Evolutionary conservation across 2,888 invertebrate species (phyloP), one percentile per base, ranked within the genome.

Genomic region (Dastarcus helophoroides): DNA sequence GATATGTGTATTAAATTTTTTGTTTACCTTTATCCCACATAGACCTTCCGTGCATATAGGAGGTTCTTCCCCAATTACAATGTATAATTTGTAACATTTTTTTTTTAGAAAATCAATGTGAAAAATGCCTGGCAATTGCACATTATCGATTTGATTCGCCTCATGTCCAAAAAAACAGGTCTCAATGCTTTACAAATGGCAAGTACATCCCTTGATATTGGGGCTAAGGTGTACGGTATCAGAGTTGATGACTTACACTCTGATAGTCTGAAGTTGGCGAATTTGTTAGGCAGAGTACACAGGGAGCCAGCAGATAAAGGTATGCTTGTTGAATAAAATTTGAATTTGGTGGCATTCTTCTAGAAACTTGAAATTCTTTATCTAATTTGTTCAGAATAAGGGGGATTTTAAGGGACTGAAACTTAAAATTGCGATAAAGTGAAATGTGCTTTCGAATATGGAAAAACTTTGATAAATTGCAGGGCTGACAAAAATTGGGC

Each of bases 111-210:
- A 76, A 81, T 93, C 43, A 89, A 75, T 48, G 68, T 74, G 27
- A 86, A 88, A 53, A 91, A 91, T 68, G 91, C 88, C 0, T 93
- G 91, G 73, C 79, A 75, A 39, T 63, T 90, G 2, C 79, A 84
- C 40, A 67, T 91, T 26, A 90, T 91, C 46, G 90, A 93, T 54
- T 81, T 82, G 44, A 75, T 91, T 70, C 70, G 78, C 0, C 75
- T 76, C 11, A 70, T 89, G 64, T 54, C 88, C n/a, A 67, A 71
- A 22, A 72, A 76, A 29, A 76, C 77, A 48, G 67, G 70, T 2
- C 72, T 77, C 4, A 77, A 79, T 35, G 73, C 75, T 48, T 65
- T 82, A 28, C 76, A 85, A 70, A 76, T 85, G 7, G 89, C 85
- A 2, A 82, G 86, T 26, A 80, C 81, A 1, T 80, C 90, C 1